phyloP scores from a whole-genome alignment of 2,113 vertebrate species.

The Ia io region DNA sequence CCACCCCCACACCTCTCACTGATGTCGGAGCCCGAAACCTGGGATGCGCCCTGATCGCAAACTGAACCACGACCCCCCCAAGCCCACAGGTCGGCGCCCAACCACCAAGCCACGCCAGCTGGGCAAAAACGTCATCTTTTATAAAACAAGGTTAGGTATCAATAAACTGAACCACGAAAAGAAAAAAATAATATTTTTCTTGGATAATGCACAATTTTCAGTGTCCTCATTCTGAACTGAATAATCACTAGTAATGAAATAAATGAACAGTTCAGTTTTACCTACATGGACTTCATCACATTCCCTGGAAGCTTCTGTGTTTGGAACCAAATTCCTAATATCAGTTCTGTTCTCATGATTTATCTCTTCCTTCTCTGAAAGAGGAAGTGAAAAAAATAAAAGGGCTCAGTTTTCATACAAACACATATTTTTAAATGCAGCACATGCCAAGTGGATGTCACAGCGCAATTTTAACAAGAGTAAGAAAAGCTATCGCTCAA shows the following conservation, averaged over 20 bases:
- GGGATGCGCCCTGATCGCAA: too few species aligned
- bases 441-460: background rate
- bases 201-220: background rate
- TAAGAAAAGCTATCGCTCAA: background rate
- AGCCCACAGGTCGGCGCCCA: too few species aligned
- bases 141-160: background rate
- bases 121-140: background rate
- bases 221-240: background rate
- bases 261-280: background rate
- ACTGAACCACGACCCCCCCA: too few species aligned
- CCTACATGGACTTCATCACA: background rate
- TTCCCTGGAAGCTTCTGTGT: conserved; percentile 7
- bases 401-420: background rate
- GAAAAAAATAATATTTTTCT: background rate
- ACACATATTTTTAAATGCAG: background rate
- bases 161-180: background rate
- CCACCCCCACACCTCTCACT: too few species aligned
- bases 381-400: conserved; percentile 25
- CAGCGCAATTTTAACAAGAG: background rate
- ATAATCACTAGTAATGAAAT: background rate
- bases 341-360: background rate
- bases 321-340: background rate
- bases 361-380: conserved; percentile 20
- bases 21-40: too few species aligned
- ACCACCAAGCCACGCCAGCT: background rate